Conservation (phyloP, 2,797 vertebrate species). For the Rhadinocentrus ornatus region DNA sequence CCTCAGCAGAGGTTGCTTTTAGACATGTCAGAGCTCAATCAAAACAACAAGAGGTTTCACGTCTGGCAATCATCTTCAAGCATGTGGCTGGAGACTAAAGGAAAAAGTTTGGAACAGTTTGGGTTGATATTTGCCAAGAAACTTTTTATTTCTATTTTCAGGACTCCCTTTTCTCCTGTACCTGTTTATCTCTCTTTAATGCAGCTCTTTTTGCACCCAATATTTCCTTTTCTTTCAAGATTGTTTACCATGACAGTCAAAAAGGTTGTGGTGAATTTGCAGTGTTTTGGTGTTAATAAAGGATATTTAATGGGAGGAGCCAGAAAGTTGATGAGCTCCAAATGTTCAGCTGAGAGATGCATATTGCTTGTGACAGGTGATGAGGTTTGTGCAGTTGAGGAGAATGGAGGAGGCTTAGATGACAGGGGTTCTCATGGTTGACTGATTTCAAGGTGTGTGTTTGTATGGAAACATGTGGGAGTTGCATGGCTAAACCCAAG, state of each 20-base stretch:
- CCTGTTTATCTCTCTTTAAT: conserved; percentile 64
- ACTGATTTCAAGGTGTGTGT: conserved; percentile 73
- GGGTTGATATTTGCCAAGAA: conserved; percentile 59
- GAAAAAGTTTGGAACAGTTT: conserved; percentile 62
- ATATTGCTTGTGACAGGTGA: conserved; percentile 69
- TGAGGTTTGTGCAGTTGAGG: conserved; percentile 51
- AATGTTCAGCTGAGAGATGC: conserved; percentile 62
- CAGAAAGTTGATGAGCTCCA: conserved; percentile 55
- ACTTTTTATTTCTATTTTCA: conserved; percentile 40
- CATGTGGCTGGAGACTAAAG: conserved; percentile 74
- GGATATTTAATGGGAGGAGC: conserved; percentile 43
- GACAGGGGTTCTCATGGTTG: conserved; percentile 35
- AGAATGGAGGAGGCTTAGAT: conserved; percentile 33
- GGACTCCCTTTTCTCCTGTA: conserved; percentile 41
- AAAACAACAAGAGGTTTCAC: conserved; percentile 68
- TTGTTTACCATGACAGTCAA: conserved; percentile 53
- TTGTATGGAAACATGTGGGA: conserved; percentile 52
- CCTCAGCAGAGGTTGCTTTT: conserved; percentile 60
- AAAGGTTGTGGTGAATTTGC: conserved; percentile 43
- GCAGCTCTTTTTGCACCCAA: conserved; percentile 12
- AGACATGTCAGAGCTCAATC: conserved; percentile 74
- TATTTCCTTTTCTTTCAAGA: conserved; percentile 35
- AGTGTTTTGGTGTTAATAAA: conserved; percentile 62
- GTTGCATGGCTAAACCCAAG: conserved; percentile 43
- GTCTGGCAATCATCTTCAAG: conserved; percentile 76